Percentiles rank a stretch among this genome's conserved stretches.
Conservation (phyloP, 2,113 vertebrate genomes). For the Malurus melanocephalus region DNA sequence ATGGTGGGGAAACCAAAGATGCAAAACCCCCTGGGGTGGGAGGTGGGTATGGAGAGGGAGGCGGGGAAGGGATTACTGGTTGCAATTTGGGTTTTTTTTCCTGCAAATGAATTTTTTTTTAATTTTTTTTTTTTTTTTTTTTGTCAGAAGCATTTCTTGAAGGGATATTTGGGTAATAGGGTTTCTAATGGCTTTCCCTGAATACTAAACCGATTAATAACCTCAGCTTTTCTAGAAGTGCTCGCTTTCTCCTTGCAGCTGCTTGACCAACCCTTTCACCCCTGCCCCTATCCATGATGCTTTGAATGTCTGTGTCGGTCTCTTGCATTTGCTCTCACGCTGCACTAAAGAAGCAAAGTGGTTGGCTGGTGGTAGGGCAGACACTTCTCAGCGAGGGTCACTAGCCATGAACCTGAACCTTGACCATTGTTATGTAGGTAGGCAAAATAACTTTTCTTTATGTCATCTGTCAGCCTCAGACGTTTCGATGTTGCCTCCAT, state of each 20-base stretch:
- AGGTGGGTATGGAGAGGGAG: background rate
- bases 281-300: slow-evolving; percentile 93
- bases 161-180: slow-evolving; percentile 96
- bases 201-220: slow-evolving; percentile 91
- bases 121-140: background rate
- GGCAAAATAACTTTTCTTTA: slow-evolving; percentile 85
- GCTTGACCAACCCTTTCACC: slow-evolving; percentile 88
- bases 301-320: slow-evolving; percentile 98
- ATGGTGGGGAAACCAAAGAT: slow-evolving; percentile 42
- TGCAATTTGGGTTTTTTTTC: background rate
- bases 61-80: background rate
- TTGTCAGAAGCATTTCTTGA: slow-evolving; percentile 35
- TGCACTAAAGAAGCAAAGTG: slow-evolving; percentile 92
- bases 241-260: slow-evolving; percentile 91
- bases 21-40: slow-evolving; percentile 27
- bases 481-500: slow-evolving; percentile 64
- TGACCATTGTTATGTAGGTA: slow-evolving; percentile 96
- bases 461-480: slow-evolving; percentile 75
- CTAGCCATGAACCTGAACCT: slow-evolving; percentile 89
- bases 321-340: slow-evolving; percentile 96
- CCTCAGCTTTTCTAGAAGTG: slow-evolving; percentile 87
- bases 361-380: slow-evolving; percentile 96
- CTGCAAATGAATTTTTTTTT: background rate
- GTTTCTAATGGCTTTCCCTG: slow-evolving; percentile 80
- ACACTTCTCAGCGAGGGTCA: slow-evolving; percentile 92